phyloP scores from a whole-genome alignment of 2,113 vertebrate species.

The Urocynchramus pylzowi region DNA sequence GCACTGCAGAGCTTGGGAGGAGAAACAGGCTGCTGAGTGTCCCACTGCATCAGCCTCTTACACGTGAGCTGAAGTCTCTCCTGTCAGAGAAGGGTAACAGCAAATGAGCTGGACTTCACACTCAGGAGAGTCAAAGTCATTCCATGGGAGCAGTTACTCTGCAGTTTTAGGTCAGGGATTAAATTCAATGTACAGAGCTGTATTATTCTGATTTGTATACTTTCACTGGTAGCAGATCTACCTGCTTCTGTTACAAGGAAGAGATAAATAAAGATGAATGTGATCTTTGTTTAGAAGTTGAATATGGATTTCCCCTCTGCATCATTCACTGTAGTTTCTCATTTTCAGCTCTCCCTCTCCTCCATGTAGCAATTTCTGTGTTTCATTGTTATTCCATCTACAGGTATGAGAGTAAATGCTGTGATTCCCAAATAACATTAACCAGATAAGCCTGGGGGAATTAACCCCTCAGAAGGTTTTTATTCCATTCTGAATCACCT shows the following conservation, averaged over 20 bases:
- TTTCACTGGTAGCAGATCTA: neutral
- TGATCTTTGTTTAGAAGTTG: neutral
- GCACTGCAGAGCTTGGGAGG: neutral
- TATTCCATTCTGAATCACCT: neutral
- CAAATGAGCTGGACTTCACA: neutral
- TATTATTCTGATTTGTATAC: neutral
- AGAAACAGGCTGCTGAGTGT: neutral
- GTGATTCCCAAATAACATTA: neutral
- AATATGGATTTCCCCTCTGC: neutral
- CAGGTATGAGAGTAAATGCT: neutral
- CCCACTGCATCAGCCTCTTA: neutral
- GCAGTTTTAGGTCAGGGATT: neutral
- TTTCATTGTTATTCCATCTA: constrained; percentile 20
- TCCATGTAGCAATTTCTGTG: neutral
- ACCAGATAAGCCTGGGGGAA: neutral
- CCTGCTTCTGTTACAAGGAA: neutral
- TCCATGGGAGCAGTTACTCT: neutral
- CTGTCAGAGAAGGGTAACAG: neutral
- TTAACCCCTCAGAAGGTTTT: neutral
- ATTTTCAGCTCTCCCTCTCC: neutral
- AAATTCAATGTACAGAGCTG: neutral
- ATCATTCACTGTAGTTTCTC: neutral
- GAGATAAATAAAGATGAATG: neutral
- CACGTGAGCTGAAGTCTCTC: neutral
- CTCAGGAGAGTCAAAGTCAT: neutral